phyloP scores from a whole-genome alignment of 2,888 invertebrate genomes.

The Argynnis bischoffii region DNA sequence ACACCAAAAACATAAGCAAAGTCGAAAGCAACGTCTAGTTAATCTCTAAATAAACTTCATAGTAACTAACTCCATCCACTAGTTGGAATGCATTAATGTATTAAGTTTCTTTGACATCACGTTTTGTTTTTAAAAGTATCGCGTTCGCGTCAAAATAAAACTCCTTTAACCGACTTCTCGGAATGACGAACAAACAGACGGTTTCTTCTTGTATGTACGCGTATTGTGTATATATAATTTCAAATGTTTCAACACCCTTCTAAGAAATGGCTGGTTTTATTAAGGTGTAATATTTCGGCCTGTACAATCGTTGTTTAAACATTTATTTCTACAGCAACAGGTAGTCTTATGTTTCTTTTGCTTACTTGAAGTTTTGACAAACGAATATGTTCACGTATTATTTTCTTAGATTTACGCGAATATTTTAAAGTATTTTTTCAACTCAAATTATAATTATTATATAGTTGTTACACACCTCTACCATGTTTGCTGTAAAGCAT shows the following conservation, averaged over 20 bases:
- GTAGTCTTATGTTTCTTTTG: background rate
- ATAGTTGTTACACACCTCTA: no score
- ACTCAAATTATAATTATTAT: no score
- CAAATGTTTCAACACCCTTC: slow-evolving; percentile 1
- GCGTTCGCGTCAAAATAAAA: slow-evolving; percentile 24
- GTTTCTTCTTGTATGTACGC: background rate
- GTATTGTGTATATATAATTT: background rate
- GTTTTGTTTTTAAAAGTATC: slow-evolving; percentile 35
- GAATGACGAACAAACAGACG: slow-evolving; percentile 9
- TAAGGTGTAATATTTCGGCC: slow-evolving; percentile 7
- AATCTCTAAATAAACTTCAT: background rate
- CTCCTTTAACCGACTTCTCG: slow-evolving; percentile 15
- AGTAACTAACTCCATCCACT: slow-evolving; percentile 36
- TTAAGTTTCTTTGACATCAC: slow-evolving; percentile 39
- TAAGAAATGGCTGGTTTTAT: background rate
- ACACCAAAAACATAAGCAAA: no score
- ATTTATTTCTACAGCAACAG: slow-evolving; percentile 3
- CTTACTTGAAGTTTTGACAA: background rate
- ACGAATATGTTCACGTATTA: no score
- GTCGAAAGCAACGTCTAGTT: background rate
- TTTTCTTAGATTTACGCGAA: no score
- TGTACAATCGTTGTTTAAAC: slow-evolving; percentile 3
- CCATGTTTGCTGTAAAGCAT: no score
- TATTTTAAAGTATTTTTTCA: no score
- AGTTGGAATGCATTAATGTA: slow-evolving; percentile 50